Percentiles rank a stretch among this genome's conserved stretches.
phyloP scores from a whole-genome alignment of 2,113 vertebrate genomes.

The Zosterops japonicus region DNA sequence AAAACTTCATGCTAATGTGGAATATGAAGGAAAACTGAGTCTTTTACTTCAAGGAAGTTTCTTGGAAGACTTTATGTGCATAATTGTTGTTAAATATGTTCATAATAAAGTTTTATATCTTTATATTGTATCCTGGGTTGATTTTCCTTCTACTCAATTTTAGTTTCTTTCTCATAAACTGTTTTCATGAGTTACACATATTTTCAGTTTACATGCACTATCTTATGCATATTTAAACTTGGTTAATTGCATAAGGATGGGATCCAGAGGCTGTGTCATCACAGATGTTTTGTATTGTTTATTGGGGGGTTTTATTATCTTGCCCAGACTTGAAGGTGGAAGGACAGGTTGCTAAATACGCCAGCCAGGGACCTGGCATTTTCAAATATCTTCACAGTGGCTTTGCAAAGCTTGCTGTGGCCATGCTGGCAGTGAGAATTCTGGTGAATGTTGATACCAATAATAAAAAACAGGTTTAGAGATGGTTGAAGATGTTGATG shows the following conservation, averaged over 20 bases:
- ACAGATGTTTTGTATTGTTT: neutral
- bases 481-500: neutral
- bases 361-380: neutral
- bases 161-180: neutral
- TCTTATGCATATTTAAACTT: neutral
- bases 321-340: neutral
- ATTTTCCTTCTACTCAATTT: neutral
- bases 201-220: neutral
- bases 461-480: neutral
- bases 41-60: slow-evolving; percentile 38
- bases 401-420: neutral
- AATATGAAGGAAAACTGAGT: slow-evolving; percentile 30
- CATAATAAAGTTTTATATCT: slow-evolving; percentile 66
- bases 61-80: slow-evolving; percentile 27
- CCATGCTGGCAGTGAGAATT: neutral
- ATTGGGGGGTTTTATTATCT: neutral
- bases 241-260: neutral
- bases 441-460: neutral
- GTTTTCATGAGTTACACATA: neutral
- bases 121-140: neutral
- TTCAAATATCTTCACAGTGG: neutral
- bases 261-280: neutral
- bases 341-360: neutral
- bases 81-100: slow-evolving; percentile 54
- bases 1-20: neutral